Base-by-base conservation (phyloP, 2,113 vertebrate species). In the Daphoenositta chrysoptera region DNA sequence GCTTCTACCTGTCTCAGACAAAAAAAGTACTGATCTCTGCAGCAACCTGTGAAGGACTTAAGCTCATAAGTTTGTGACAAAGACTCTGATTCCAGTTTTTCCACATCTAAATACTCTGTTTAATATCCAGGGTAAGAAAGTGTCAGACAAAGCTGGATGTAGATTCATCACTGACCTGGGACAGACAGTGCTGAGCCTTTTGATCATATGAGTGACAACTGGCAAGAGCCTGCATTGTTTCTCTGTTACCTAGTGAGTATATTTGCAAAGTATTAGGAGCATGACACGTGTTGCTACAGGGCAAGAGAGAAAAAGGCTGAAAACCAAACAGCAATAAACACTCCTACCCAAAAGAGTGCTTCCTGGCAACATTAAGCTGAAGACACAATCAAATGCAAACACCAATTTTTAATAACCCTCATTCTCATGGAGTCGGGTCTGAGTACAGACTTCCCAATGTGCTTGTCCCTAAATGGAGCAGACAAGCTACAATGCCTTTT, bases 191-290 rank as follows among this genome's bases (percentile, higher is more conserved):
- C 89, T 75, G 53, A 69, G 66, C 27, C 45, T 87, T 93, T 79
- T 92, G 77, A 85, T 95, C 94, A 94, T 47, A 57, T 75, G 95
- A 85, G 79, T 94, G 90, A 89, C 85, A 87, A 77, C 80, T 96
- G 95, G 97, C 94, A 94, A 40, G 77, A 76, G 87, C 22, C 75
- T 77, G 78, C 93, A 97, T 96, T 95, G 94, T 97, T 97, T 95
- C 89, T 96, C 86, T 93, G 73, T 97, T 97, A 97, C 94, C 77
- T 93, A 93, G 95, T 80, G 47, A 91, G 79, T 96, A 94, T 96
- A 96, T 96, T 95, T 96, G 90, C 66, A 61, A 96, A 70, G 87
- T 86, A 96, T 96, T 91, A 92, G 56, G 50, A 89, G 78, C 42
- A 77, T 27, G 65, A 48, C 54, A 13, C 14, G 4, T 69, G 84